Evolutionary conservation across 2,113 vertebrate species (phyloP).

Genomic region (Butorides virescens): DNA sequence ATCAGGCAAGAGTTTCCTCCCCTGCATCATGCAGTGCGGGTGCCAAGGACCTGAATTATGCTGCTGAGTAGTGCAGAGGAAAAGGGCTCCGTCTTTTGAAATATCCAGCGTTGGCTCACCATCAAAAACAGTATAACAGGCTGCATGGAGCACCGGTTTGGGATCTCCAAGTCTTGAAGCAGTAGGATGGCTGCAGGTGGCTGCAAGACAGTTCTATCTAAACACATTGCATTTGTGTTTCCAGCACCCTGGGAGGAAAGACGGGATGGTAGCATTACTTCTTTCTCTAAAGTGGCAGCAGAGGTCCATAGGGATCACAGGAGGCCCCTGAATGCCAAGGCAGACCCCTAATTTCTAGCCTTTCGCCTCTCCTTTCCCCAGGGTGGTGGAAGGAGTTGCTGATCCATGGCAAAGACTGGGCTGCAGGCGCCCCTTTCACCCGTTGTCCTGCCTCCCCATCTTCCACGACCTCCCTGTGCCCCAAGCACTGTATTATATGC

Average conservation of each 20-base stretch:
- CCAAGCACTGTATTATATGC: not conserved
- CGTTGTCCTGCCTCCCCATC: not conserved
- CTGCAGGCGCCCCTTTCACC: not conserved
- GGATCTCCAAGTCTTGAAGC: not conserved
- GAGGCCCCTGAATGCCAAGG: not conserved
- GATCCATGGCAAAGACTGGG: not conserved
- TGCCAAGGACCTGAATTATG: slow-evolving; percentile 41
- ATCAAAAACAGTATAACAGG: not conserved
- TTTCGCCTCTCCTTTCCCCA: not conserved
- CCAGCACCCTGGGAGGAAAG: not conserved
- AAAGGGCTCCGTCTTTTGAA: not conserved
- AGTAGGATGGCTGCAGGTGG: not conserved
- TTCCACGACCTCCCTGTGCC: not conserved
- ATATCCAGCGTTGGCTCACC: not conserved
- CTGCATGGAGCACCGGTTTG: not conserved
- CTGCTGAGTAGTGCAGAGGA: not conserved
- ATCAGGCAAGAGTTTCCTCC: slow-evolving; percentile 1
- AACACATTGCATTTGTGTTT: not conserved
- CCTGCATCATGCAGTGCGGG: not conserved
- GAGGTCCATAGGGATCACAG: not conserved
- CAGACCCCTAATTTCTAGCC: not conserved
- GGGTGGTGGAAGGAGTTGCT: not conserved
- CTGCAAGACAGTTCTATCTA: not conserved
- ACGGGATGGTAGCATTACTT: not conserved
- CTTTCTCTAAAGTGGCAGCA: not conserved